Evolutionary conservation across 2,797 vertebrate species (phyloP), one percentile per base, ranked within the genome.

Genomic region (Typhlichthys eigenmanni): DNA sequence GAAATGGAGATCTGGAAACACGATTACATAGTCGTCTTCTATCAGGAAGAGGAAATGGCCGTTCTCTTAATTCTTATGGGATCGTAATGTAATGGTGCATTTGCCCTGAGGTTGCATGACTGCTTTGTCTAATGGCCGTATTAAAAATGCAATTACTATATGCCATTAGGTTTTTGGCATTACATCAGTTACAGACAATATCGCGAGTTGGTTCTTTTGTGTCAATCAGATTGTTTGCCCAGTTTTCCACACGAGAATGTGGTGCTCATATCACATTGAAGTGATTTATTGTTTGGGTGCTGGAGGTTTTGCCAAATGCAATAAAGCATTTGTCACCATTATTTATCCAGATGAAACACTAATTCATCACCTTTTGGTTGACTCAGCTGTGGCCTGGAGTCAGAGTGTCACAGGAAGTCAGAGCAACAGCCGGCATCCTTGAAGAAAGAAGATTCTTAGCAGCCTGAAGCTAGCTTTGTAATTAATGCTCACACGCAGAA

Each of bases 291-390:
- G 56, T 58, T 64, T 62, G 13, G 24, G 19, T 47, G 45, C 19
- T 24, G 53, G 58, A 50, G 24, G 61, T 64, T 71, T 17, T 57
- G 1, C 14, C 32, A 62, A 63, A 53, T 43, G 67, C 2, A 54
- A 19, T 66, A 45, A 50, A 62, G 38, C 17, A 54, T 34, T 55
- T 47, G 19, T 55, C 56, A 64, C 13, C 34, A 7, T 75, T 72
- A 7, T 75, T 72, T 58, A 53, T 24, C 8, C 51, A 67, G 67
- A 66, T 17, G 57, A 43, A 75, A 70, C 58, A 48, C 51, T 84
- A 90, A 89, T 87, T 85, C 76, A 63, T 85, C 85, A 87, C 88
- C 87, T 89, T 83, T 82, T 81, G 51, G 69, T 47, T 80, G 80
- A 88, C 78, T 86, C 80, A 72, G 58, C 75, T 68, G 55, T 51